Conservation (phyloP, 2,797 vertebrate genomes). For the Emys orbicularis region DNA sequence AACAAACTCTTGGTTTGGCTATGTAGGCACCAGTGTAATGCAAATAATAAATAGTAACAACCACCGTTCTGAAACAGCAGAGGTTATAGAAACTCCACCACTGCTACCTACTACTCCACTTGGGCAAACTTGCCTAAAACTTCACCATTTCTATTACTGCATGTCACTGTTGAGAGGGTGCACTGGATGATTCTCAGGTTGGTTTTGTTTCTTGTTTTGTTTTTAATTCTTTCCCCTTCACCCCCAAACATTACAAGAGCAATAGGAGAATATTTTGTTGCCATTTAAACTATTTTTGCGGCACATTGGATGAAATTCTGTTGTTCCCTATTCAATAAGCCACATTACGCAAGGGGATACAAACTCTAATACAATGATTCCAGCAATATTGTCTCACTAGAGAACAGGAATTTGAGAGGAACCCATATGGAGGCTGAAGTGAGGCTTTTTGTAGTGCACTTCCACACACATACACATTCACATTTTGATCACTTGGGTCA, state of each 20-base stretch:
- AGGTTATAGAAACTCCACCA: background rate
- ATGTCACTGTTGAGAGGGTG: background rate
- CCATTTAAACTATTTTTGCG: background rate
- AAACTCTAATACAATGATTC: background rate
- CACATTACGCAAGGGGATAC: background rate
- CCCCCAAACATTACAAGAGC: background rate
- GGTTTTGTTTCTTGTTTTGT: background rate
- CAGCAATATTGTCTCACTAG: background rate
- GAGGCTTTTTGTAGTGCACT: background rate
- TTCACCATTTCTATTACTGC: background rate
- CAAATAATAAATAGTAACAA: no score
- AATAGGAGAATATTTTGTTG: background rate
- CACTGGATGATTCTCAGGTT: background rate
- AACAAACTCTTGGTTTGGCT: no score
- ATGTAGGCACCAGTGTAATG: no score
- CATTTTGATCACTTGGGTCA: no score
- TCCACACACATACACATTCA: background rate
- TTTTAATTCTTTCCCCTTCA: background rate
- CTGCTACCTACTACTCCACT: background rate
- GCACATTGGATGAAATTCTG: background rate
- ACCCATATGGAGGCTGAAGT: background rate
- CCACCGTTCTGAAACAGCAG: no score
- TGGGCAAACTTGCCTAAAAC: background rate
- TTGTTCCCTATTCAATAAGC: background rate
- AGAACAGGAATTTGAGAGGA: background rate